Evolutionary conservation across 1,140 invertebrate species (phyloP).

Genomic region (Hestina assimilis): DNA sequence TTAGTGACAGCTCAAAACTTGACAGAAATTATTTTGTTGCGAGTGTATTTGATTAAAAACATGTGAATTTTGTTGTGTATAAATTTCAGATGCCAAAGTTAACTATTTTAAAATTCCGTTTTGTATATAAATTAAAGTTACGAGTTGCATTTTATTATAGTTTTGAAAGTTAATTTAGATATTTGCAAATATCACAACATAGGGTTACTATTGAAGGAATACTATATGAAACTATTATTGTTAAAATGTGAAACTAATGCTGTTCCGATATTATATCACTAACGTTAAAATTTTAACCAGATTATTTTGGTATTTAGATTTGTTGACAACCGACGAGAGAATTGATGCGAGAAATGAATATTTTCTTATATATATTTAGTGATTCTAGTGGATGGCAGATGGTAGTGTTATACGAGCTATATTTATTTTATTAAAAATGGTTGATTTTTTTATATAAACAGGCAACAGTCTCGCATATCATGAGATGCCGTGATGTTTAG

Average conservation of each 20-base stretch:
- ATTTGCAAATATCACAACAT: slow-evolving; percentile 3
- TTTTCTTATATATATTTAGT: slow-evolving; percentile 64
- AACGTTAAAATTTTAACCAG: slow-evolving; percentile 52
- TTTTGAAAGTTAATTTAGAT: slow-evolving; percentile 18
- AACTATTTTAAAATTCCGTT: slow-evolving; percentile 27
- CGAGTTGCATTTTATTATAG: slow-evolving; percentile 26
- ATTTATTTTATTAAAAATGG: neutral
- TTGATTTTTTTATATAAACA: too few relatives aligned
- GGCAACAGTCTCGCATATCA: too few relatives aligned
- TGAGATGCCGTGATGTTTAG: neutral
- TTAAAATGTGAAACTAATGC: slow-evolving; percentile 23
- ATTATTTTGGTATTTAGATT: slow-evolving; percentile 58
- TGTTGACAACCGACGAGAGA: slow-evolving; percentile 33
- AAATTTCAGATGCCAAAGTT: slow-evolving; percentile 35
- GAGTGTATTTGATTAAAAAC: too few relatives aligned
- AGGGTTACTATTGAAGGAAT: slow-evolving; percentile 27
- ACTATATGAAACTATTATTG: slow-evolving; percentile 12
- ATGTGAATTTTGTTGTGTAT: slow-evolving; percentile 6
- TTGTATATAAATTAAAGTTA: slow-evolving; percentile 32
- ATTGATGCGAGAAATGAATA: slow-evolving; percentile 50
- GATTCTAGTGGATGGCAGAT: slow-evolving; percentile 34
- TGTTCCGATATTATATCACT: slow-evolving; percentile 44
- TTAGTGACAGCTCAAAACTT: too few relatives aligned
- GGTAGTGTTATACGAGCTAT: slow-evolving; percentile 17
- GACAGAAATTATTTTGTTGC: too few relatives aligned